A percentile compares a stretch with the other conserved stretches of the same genome.
Evolutionary conservation across 2,113 vertebrate species (phyloP).

Genomic region (Chamaetylas fuelleborni): DNA sequence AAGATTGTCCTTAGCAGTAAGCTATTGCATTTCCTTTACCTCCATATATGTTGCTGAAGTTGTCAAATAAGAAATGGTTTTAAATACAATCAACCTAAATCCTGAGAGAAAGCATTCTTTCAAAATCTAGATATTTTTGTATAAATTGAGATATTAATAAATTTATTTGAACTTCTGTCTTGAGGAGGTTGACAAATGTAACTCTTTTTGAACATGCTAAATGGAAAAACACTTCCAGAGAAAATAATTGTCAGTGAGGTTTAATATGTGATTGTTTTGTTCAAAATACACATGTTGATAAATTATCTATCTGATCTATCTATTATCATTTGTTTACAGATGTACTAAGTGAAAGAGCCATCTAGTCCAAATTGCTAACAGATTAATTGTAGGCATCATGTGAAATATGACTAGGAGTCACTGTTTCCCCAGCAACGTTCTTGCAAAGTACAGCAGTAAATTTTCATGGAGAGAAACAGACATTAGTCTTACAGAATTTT

Average conservation of each 20-base stretch:
- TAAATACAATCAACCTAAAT: not conserved
- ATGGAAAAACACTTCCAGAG: not conserved
- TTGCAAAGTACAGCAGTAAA: constrained; percentile 17
- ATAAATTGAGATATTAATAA: not conserved
- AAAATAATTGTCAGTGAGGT: not conserved
- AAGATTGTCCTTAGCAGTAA: not conserved
- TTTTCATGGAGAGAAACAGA: not conserved
- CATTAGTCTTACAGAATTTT: not conserved
- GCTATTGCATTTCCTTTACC: not conserved
- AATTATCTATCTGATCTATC: not conserved
- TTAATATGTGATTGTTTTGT: not conserved
- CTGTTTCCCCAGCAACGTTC: constrained; percentile 46
- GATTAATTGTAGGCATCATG: constrained; percentile 37
- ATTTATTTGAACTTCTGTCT: not conserved
- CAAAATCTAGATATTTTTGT: not conserved
- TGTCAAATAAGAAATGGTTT: not conserved
- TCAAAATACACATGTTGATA: not conserved
- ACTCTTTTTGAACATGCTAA: not conserved
- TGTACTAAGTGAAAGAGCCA: not conserved
- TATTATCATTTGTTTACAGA: not conserved
- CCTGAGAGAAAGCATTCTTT: not conserved
- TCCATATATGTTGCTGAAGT: not conserved
- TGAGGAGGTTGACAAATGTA: not conserved
- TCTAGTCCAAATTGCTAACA: not conserved
- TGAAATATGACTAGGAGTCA: constrained; percentile 53